Base-by-base conservation (phyloP, 23 tunicate genomes). In the Styela plicata region DNA sequence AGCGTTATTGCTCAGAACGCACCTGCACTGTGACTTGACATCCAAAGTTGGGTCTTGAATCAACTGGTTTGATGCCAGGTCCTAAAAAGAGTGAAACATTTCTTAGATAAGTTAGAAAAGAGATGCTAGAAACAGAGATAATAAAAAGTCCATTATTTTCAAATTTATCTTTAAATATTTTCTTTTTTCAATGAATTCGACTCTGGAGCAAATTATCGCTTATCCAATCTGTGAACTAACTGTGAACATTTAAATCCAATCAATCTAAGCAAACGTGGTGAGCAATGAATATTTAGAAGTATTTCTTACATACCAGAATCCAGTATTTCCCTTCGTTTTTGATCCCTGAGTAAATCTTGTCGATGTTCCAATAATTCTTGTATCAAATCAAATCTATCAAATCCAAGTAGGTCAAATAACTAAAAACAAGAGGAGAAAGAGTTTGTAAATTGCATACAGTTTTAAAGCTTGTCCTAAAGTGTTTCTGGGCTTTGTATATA, bases 351-450 rank as follows among this genome's bases (percentile, higher is more conserved):
- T 32, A 93, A 31, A 18, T 61, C 70, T 22, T 76, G 63, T 69
- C 98, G 69, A 33, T 77, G 86, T 69, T 76, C 81, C 36, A 93
- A 74, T 34, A 93, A 63, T 64, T 88, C 89, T 66, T 85, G 74
- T 23, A 93, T 85, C 31, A 93, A 64, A 63, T 93, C 98, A n/a
- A 93, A 76, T 23, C 83, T 83, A 27, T 93, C 93, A 75, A 93
- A 93, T 18, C 98, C 98, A 35, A 93, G 87, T 64, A 93, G 68
- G 19, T 93, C 98, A 52, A 92, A 88, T 1, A 93, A 64, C 98
- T 93, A 53, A 20, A 88, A 93, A 75, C 21, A 16, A 74, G 81
- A 76, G 73, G 18, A 73, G 36, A 13, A n/a, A 1, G 17, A 18
- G 74, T 22, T 26, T 2, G 24, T 5, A 44, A 44, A 44, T n/a